Evolutionary conservation across 2,888 invertebrate species (phyloP), one percentile per base, ranked within the genome.

Genomic region (Crossocerus cetratus): DNA sequence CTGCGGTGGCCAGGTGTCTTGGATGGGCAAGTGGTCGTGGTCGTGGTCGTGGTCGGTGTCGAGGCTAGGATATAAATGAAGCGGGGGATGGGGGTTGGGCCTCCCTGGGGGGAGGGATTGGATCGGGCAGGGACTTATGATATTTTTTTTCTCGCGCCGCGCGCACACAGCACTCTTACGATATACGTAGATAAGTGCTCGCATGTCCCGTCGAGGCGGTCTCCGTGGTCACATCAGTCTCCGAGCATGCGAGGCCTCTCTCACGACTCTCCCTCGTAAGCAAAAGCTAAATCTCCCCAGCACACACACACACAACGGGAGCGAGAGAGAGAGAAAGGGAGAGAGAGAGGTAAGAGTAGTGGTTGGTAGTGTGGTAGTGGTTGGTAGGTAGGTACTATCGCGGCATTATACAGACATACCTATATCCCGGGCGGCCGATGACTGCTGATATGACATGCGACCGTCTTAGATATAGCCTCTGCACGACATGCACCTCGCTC

Each of bases 401-500:
- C 86, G 72, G 84, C 84, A 87, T 88, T 88, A 88, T 88, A 87
- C 86, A 86, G 87, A 88, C 88, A 88, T 88, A 88, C 88, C 87
- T 89, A 86, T 87, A 89, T 89, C 85, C 81, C 84, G 84, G 77
- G 8, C 32, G 8, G 76, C 85, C 87, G 89, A 89, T 89, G 86
- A 90, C 89, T 89, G 89, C 89, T 89, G 90, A 90, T 90, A 90
- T 90, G 90, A 89, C 90, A 90, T 90, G 89, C 90, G 88, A 90
- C 87, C 89, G 87, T 89, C 89, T 88, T 88, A 86, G 84, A 87
- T 87, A 85, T 85, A 85, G 83, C 82, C 84, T 11, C 2, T 86
- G 87, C 88, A 89, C 88, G 88, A 86, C 86, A 89, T 82, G 82
- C 83, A 69, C 45, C 60, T 56, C 77, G 11, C n/a, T 64, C 67